Conservation (phyloP, 2,113 vertebrate species). For the Maccullochella peelii region DNA sequence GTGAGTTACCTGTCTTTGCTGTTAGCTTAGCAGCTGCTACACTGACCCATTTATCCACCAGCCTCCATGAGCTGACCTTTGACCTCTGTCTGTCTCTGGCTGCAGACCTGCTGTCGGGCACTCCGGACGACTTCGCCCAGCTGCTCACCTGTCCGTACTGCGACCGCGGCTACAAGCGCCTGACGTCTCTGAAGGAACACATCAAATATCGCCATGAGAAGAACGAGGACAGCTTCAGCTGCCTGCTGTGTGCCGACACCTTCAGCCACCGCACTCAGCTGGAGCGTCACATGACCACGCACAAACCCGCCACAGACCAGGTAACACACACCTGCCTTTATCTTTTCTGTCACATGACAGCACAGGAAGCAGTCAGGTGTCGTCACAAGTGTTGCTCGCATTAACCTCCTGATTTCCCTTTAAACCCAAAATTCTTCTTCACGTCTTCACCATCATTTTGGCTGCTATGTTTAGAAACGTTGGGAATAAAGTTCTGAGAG, state of each 20-base stretch:
- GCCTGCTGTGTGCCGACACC: constrained; percentile 92
- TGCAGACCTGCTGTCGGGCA: constrained; percentile 93
- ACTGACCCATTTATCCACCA: background rate
- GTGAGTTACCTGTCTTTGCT: no score
- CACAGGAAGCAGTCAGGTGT: background rate
- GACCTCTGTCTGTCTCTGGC: constrained; percentile 83
- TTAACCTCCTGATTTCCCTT: no score
- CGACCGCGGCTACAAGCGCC: constrained; percentile 96
- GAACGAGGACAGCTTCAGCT: constrained; percentile 93
- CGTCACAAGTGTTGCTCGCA: no score
- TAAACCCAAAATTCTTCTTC: no score
- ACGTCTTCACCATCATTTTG: no score
- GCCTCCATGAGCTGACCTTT: constrained; percentile 24
- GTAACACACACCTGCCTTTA: constrained; percentile 74
- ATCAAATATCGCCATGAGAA: constrained; percentile 97
- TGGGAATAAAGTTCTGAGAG: no score
- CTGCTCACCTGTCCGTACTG: constrained; percentile 98
- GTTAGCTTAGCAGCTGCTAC: no score
- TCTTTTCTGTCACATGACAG: background rate
- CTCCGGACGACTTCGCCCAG: constrained; percentile 95
- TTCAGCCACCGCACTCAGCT: constrained; percentile 94
- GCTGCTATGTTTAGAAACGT: no score
- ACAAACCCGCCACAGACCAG: constrained; percentile 94
- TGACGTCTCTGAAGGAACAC: constrained; percentile 97
- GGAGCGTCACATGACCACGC: constrained; percentile 96